phyloP scores from a whole-genome alignment of 2,888 invertebrate genomes.

The Acrocyrtus sp. region DNA sequence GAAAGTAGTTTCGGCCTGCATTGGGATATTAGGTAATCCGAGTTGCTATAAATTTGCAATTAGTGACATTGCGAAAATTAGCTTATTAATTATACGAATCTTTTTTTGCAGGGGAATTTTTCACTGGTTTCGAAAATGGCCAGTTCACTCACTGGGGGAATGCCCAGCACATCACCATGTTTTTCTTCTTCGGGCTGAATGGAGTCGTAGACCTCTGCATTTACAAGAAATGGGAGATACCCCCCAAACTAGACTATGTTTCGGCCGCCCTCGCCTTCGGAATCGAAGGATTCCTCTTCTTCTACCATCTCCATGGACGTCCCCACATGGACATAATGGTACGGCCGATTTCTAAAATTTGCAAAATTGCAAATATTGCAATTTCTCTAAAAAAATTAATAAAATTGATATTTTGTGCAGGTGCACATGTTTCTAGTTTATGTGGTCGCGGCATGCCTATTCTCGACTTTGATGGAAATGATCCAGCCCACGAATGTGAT shows the following conservation, averaged over 20 bases:
- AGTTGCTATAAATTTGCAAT: no score
- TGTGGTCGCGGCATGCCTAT: conserved; percentile 65
- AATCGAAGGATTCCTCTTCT: conserved; percentile 68
- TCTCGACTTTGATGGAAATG: conserved; percentile 66
- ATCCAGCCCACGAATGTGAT: conserved; percentile 65
- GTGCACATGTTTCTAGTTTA: conserved; percentile 68
- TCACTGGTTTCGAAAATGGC: conserved; percentile 66
- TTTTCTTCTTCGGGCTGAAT: conserved; percentile 68
- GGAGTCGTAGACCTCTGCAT: conserved; percentile 67
- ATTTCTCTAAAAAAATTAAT: no score
- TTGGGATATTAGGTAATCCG: conserved; percentile 65
- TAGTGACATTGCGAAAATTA: no score
- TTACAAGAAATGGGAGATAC: conserved; percentile 65
- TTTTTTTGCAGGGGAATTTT: conserved; percentile 65
- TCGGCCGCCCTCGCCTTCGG: conserved; percentile 66
- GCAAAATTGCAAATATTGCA: no score
- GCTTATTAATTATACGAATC: no score
- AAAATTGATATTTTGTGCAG: conserved; percentile 59
- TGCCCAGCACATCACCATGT: conserved; percentile 70
- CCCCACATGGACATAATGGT: conserved; percentile 65
- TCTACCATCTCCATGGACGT: conserved; percentile 68
- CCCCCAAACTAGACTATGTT: conserved; percentile 67
- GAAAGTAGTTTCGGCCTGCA: conserved; percentile 63
- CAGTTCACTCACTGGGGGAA: conserved; percentile 65
- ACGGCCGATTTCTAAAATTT: neutral